Percentiles rank a stretch among this genome's conserved stretches.
Evolutionary conservation across 2,797 vertebrate genomes (phyloP).

Genomic region (Malurus leucopterus): DNA sequence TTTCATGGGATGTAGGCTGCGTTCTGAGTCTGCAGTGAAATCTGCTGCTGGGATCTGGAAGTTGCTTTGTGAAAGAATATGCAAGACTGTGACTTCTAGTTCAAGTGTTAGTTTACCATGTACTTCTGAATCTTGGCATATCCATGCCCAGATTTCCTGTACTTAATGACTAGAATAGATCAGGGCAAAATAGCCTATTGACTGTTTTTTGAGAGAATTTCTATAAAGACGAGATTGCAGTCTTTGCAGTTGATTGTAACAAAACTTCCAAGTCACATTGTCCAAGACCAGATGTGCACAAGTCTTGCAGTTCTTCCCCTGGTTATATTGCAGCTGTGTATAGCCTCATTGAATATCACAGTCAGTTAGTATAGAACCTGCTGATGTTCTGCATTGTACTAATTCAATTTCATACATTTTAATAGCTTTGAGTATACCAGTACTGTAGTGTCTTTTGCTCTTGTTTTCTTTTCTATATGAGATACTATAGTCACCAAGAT

Average conservation of each 20-base stretch:
- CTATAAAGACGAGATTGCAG: background rate
- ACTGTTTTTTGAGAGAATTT: background rate
- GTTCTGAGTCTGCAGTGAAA: background rate
- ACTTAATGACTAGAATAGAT: too few species aligned
- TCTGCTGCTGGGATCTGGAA: background rate
- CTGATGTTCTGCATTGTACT: background rate
- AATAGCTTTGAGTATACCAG: background rate
- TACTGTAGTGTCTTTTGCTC: background rate
- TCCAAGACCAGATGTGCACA: background rate
- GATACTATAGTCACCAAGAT: background rate
- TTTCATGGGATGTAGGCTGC: background rate
- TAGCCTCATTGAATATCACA: background rate
- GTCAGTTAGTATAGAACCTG: background rate
- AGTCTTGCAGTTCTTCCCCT: background rate
- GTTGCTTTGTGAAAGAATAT: background rate
- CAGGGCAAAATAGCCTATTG: background rate
- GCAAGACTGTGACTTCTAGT: background rate
- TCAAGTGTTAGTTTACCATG: rapidly evolving
- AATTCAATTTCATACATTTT: background rate
- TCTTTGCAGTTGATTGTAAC: background rate
- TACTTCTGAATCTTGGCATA: rapidly evolving
- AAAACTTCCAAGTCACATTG: background rate
- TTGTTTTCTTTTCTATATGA: background rate
- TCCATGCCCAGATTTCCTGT: rapidly evolving
- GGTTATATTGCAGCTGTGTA: background rate